Base-by-base conservation (phyloP, 2,113 vertebrate species). In the Stigmatopora nigra region DNA sequence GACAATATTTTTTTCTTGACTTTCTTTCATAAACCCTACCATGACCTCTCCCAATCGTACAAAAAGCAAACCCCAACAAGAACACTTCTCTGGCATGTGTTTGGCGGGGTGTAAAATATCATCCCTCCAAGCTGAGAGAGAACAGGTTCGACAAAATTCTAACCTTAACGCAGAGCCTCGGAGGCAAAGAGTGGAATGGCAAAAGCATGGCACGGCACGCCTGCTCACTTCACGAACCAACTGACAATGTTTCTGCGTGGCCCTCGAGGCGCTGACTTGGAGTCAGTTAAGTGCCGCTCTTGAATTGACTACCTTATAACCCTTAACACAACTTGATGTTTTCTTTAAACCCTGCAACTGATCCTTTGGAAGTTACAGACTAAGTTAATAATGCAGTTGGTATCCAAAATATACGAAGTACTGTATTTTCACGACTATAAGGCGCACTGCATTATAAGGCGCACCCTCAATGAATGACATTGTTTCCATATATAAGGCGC, bases 111-210 rank as follows among this genome's bases (percentile, higher is more conserved):
- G 79, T 76, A 74, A 80, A 79, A 82, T 83, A 76, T 80, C 62
- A 79, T 79, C 82, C 78, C 84, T 76, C 81, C 78, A 86, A 31
- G 76, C 80, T 83, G 77, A 84, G 82, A 76, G 81, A 63, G 82
- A 89, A 89, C 84, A 73, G 87, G 86, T 89, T 87, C n/a, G 70
- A 71, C 87, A 75, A 83, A 88, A 89, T 88, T 86, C 83, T 84
- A 65, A 71, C 71, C 78, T 81, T 65, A 49, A 71, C 53, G 36
- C 73, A 72, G 65, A 87, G 84, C 87, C 84, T 85, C 56, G 12
- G 53, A 85, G 81, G 85, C 83, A 81, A 56, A 47, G 70, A 71
- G 38, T 70, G 64, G 76, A 83, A 82, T 64, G 69, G 77, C 12
- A 64, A 60, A 72, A 80, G 78, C 86, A 86, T 82, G 84, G 87